Base-by-base conservation (phyloP, 2,888 invertebrate genomes). In the Melinopterus prodromus region DNA sequence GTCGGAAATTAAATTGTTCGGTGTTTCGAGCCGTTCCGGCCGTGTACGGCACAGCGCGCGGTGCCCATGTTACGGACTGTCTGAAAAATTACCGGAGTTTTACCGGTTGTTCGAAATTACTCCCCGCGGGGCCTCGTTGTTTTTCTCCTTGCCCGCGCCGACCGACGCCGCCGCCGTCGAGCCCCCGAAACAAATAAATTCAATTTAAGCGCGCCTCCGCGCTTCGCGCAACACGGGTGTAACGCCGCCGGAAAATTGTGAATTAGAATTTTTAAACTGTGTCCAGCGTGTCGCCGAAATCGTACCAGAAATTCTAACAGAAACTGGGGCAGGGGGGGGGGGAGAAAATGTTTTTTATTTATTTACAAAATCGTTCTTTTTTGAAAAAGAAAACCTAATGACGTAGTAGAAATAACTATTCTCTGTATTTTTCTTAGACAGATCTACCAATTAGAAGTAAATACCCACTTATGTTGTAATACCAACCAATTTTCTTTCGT, bases 121-220 rank as follows among this genome's bases (percentile, higher is more conserved):
- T 37, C 76, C 74, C 38, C 72, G 71, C 83, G 84, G 53, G 53
- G 53, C 53, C 53, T 53, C 53, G 53, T 53, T 53, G 53, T 53
- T 53, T 53, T 53, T 53, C 53, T 53, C 53, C 53, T 53, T 53
- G 53, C 53, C 53, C 53, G 53, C 53, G 5, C 53, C 5, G 38
- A 74, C 82, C 74, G 83, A 83, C 83, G 82, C 82, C 82, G 82
- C 82, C 83, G 81, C 83, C 82, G 26, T 16, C 26, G 69, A 35
- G 69, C 35, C 15, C 74, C 37, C 74, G 37, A 74, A 74, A 74
- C 74, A 74, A 74, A 74, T 74, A 74, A 74, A 74, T 74, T 74
- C 74, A 74, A 74, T 74, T 74, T 74, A 74, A 74, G 74, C 74
- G 74, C 35, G 37, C 74, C 37, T 35, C 74, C 36, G 74, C 74